These are phyloP conservation scores for Macrotis lagotis DNA, from an alignment of 2,113 vertebrate genomes.

Conservation along the genomic window DNA sequence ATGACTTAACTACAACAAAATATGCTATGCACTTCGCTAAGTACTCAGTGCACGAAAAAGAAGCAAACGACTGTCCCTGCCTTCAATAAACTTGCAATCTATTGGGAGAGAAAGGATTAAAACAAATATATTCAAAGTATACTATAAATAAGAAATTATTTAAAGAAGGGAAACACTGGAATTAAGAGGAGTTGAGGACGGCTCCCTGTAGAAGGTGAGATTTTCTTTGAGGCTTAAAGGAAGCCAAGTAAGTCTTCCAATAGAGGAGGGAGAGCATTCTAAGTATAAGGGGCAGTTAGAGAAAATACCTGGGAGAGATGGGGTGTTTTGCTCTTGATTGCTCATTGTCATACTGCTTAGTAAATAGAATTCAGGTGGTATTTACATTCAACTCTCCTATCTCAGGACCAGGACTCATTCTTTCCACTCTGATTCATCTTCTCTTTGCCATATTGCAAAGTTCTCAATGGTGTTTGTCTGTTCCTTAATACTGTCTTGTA, in stretches of 20 bases:
- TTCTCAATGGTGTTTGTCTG: background rate
- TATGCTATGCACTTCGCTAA: background rate
- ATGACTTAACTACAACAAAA: background rate
- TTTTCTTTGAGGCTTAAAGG: no score
- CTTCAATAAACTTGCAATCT: background rate
- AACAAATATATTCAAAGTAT: background rate
- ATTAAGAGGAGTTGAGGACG: background rate
- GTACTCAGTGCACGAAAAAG: background rate
- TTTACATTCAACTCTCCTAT: background rate
- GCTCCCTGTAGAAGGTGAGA: background rate
- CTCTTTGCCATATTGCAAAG: background rate
- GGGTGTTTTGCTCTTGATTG: background rate
- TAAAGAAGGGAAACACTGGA: background rate
- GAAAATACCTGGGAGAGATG: background rate
- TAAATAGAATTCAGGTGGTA: background rate
- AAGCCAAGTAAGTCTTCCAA: background rate
- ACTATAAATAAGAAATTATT: background rate
- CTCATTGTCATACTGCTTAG: background rate
- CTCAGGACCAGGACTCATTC: background rate
- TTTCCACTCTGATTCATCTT: background rate
- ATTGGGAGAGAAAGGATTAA: background rate
- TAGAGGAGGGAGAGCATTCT: background rate
- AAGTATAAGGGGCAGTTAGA: background rate
- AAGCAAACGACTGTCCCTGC: background rate
- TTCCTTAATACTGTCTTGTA: background rate